Evolutionary conservation across 1,140 invertebrate species (phyloP), one percentile per base, ranked within the genome.

Genomic region (Asbolus verrucosus): DNA sequence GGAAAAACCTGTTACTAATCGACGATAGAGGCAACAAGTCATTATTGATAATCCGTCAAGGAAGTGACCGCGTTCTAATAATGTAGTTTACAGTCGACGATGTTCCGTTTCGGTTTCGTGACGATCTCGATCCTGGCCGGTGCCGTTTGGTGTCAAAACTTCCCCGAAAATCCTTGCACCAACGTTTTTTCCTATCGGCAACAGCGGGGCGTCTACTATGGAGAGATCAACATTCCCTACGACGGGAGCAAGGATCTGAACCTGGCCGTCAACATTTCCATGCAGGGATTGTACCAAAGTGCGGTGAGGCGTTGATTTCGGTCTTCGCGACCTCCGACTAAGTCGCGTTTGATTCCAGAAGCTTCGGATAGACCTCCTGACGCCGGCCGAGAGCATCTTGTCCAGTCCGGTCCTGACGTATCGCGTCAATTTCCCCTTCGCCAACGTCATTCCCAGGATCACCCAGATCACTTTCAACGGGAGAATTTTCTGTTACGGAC

Each of bases 371-470:
- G 60, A 75, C 14, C 39, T 76, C 66, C 9, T 60, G 5, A 76
- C 73, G 1, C 33, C 67, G 11, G 36, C 31, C 2, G 46, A 66
- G 54, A 39, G 72, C 6, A 15, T 76, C 1, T 39, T 63, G 2
- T 4, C 21, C 6, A 31, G 54, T 9, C 21, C 9, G n/a, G 31
- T 6, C 8, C 11, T 76, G 14, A 63, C 18, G 8, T 80, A 79
- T 43, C 65, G 66, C 19, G 65, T 80, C 6, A 73, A 74, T 46
- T 80, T 80, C 67, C 79, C 79, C 0, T 71, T 76, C 6, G 70
- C 71, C 65, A 66, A 74, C 46, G 59, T 75, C 0, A 66, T 79
- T 41, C 79, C 79, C 1, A 76, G 67, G 65, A 72, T 78, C 36
- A 79, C 78, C 1, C 60, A 50, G 15, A 78, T 79, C 13, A 46